Conservation (phyloP, 1,140 invertebrate genomes). For the Diorhabda elongata region DNA sequence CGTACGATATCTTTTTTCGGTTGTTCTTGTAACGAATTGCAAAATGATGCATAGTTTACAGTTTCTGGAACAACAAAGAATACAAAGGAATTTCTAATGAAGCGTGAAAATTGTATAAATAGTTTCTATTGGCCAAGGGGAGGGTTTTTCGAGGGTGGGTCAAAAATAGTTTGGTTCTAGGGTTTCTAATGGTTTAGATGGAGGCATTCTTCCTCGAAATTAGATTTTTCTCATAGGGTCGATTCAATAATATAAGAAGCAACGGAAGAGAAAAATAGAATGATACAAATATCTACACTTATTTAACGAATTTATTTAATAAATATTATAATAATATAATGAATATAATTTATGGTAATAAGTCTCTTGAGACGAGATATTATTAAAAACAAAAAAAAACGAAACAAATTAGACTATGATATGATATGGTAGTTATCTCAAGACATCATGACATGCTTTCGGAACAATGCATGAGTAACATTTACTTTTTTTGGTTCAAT, state of each 20-base stretch:
- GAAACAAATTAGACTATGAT: too few relatives aligned
- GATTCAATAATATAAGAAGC: background rate
- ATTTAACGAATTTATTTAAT: too few relatives aligned
- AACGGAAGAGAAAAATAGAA: too few relatives aligned
- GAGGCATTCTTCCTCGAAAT: slow-evolving; percentile 8
- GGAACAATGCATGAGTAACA: too few relatives aligned
- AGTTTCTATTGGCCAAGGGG: slow-evolving; percentile 16
- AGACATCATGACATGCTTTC: too few relatives aligned
- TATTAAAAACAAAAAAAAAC: too few relatives aligned
- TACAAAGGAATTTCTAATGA: slow-evolving; percentile 14
- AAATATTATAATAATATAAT: too few relatives aligned
- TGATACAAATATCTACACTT: too few relatives aligned
- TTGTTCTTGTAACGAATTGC: slow-evolving; percentile 10
- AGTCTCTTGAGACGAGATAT: too few relatives aligned
- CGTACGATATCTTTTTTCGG: background rate
- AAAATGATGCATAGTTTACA: slow-evolving; percentile 14
- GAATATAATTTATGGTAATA: too few relatives aligned
- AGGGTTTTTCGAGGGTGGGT: slow-evolving; percentile 13
- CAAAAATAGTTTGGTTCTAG: slow-evolving; percentile 8
- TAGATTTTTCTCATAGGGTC: slow-evolving; percentile 4
- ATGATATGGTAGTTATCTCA: too few relatives aligned
- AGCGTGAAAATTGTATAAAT: slow-evolving; percentile 16
- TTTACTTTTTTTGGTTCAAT: too few relatives aligned
- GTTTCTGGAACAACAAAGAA: slow-evolving; percentile 10
- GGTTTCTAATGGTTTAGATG: slow-evolving; percentile 6